Percentiles rank a stretch among this genome's conserved stretches.
These are phyloP conservation scores for Stenopsyche tienmushanensis DNA, from an alignment of 1,140 invertebrate genomes.

Conservation along the genomic window DNA sequence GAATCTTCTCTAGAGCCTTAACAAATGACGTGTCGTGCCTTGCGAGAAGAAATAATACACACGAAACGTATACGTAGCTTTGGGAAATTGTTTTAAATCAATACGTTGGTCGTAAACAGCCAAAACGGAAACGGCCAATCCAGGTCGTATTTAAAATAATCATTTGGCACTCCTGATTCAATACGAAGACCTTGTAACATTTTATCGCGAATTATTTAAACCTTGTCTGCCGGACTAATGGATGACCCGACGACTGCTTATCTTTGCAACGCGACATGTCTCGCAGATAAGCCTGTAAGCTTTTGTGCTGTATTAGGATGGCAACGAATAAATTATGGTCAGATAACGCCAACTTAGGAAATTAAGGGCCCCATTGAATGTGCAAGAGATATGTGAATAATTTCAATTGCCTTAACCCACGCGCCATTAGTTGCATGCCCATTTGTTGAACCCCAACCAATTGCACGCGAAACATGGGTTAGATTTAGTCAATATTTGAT, in stretches of 20 bases:
- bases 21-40: no score
- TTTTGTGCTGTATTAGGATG: neutral
- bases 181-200: no score
- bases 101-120: no score
- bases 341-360: conserved; percentile 8
- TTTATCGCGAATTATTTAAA: neutral
- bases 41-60: no score
- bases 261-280: conserved; percentile 6
- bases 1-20: no score
- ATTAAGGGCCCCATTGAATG: conserved; percentile 3
- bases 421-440: neutral
- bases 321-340: conserved; percentile 10
- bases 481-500: neutral
- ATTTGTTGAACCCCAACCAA: conserved; percentile 9
- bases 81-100: no score
- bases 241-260: conserved; percentile 21
- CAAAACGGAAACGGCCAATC: no score
- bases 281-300: neutral
- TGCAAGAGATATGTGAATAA: neutral
- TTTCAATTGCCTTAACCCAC: conserved; percentile 6
- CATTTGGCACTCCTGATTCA: no score
- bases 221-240: neutral
- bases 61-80: no score
- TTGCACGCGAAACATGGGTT: neutral
- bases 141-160: neutral